These are phyloP conservation scores for Petrocephalus schoutedeni DNA, from an alignment of 2,797 vertebrate genomes.

Conservation along the genomic window DNA sequence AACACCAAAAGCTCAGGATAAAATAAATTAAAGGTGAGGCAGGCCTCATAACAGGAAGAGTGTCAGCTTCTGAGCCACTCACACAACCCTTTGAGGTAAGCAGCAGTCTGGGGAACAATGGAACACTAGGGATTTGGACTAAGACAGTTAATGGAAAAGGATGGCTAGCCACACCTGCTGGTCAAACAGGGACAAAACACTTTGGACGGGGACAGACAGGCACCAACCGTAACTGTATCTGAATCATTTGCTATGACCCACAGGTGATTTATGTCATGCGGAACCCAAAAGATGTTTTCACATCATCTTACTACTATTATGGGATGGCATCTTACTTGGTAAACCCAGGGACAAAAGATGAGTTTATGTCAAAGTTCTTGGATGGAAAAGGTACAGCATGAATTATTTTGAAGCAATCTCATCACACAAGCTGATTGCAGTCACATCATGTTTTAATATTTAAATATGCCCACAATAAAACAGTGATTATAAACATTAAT, in stretches of 20 bases:
- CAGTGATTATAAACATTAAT: neutral
- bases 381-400: constrained; percentile 45
- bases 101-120: no score
- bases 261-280: constrained; percentile 60
- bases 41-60: no score
- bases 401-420: neutral
- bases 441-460: neutral
- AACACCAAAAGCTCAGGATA: no score
- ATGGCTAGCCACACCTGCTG: no score
- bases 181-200: no score
- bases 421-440: neutral
- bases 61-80: no score
- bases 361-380: constrained; percentile 59
- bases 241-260: neutral
- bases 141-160: no score
- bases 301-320: constrained; percentile 53
- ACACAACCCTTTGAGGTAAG: no score
- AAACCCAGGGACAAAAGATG: constrained; percentile 42
- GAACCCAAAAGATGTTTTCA: constrained; percentile 61
- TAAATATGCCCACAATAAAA: neutral
- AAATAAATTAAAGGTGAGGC: no score
- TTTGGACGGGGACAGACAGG: no score
- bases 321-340: constrained; percentile 46
- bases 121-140: no score
- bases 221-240: neutral